Evolutionary conservation across 2,797 vertebrate genomes (phyloP).

Genomic region (Notamacropus eugenii): DNA sequence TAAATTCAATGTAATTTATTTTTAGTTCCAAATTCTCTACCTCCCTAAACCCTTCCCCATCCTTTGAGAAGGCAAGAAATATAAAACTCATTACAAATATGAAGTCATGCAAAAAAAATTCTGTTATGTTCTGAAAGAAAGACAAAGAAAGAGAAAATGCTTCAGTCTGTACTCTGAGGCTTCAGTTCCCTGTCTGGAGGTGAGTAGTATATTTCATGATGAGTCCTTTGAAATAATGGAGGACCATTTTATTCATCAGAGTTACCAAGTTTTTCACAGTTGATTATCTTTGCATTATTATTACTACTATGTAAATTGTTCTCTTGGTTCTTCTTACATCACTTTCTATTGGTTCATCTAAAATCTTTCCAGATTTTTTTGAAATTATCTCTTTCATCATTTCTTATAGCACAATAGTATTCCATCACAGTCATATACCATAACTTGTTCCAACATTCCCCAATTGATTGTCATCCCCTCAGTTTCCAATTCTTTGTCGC

Average conservation of each 20-base stretch:
- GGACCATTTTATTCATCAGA: background rate
- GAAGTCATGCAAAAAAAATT: background rate
- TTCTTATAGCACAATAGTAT: background rate
- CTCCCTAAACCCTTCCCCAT: background rate
- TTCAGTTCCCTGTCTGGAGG: background rate
- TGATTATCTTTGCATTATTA: background rate
- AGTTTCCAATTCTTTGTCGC: background rate
- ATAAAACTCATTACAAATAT: background rate
- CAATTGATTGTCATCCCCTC: background rate
- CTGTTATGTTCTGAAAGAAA: background rate
- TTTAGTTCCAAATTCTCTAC: background rate
- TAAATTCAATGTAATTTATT: background rate
- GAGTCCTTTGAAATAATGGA: background rate
- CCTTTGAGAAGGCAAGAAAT: background rate
- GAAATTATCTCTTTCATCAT: background rate
- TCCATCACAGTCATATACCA: background rate
- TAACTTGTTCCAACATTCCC: background rate
- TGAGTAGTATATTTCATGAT: background rate
- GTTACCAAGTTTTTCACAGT: background rate
- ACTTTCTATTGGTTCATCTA: background rate
- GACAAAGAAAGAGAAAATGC: background rate
- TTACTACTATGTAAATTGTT: background rate
- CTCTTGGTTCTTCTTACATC: background rate
- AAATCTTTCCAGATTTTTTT: background rate
- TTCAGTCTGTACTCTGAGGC: background rate